Evolutionary conservation across 2,888 invertebrate genomes (phyloP), one percentile per base, ranked within the genome.

Genomic region (Perizoma flavofasciatum): DNA sequence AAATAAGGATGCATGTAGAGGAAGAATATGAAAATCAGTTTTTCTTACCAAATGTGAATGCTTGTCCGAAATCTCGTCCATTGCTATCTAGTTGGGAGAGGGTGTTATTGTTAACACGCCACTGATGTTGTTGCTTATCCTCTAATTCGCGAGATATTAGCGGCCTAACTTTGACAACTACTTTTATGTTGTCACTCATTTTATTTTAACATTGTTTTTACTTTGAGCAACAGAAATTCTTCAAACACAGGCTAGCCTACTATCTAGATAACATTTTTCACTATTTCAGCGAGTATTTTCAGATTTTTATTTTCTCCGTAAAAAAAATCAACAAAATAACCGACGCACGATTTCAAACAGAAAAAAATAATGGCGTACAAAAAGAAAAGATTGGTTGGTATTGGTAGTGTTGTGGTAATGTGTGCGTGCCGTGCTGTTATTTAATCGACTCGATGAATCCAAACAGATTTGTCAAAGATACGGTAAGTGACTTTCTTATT

Each of bases 141-240:
- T 94, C 93, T 49, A 93, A 87, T 84, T 96, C 96, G 49, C 94
- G 93, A 71, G 91, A 82, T 71, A 95, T 94, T 7, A 95, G 78
- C 32, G 96, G 96, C 48, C 96, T 93, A 65, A 95, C 93, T 90
- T 96, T 95, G 62, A 96, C 95, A 60, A 95, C 95, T 55, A 96
- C 96, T 92, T 95, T 94, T 52, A 96, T 95, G 77, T 94, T 95
- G 77, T 94, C 93, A 76, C 93, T 93, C 94, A 94, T 94, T 75
- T 85, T 52, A 55, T 67, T 37, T 10, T 44, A 37, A 65, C 73
- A 73, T 73, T 71, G 68, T 62, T 64, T 45, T 33, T 41, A 54
- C 37, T 58, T 50, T 56, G 7, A 10, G 33, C 10, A 40, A 52
- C n/a, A 22, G 4, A 37, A 51, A 10, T 39, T 39, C 6, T 41